phyloP scores from a whole-genome alignment of 2,113 vertebrate species.

The Rhea pennata region DNA sequence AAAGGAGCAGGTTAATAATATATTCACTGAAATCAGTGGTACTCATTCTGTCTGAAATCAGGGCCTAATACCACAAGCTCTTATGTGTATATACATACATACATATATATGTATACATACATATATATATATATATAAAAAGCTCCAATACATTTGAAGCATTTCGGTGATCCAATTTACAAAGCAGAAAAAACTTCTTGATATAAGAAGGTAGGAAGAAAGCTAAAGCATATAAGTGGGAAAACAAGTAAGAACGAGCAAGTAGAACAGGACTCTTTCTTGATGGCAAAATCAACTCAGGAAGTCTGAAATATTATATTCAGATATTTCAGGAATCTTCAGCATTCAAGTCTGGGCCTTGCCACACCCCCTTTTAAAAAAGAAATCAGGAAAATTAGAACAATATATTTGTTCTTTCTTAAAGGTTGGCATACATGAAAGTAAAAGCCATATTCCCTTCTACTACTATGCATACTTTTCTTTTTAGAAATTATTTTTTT shows the following conservation, averaged over 20 bases:
- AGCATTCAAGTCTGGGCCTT: not conserved
- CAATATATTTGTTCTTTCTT: not conserved
- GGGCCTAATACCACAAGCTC: not conserved
- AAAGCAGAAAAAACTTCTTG: not conserved
- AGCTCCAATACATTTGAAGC: not conserved
- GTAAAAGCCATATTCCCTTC: not conserved
- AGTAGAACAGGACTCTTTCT: not conserved
- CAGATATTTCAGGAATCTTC: not conserved
- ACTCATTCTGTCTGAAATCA: not conserved
- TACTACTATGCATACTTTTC: not conserved
- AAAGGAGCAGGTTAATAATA: not conserved
- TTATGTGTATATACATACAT: not conserved
- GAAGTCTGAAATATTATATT: not conserved
- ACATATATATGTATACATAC: too few relatives aligned
- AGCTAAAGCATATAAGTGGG: not conserved
- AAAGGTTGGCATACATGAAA: not conserved
- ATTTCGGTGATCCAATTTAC: not conserved
- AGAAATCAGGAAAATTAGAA: not conserved
- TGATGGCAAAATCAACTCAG: not conserved
- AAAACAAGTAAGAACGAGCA: not conserved
- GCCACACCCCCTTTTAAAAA: not conserved
- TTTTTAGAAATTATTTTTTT: not conserved
- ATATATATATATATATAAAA: not conserved
- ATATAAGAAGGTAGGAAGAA: not conserved
- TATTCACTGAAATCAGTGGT: not conserved